Evolutionary conservation across 2,888 invertebrate species (phyloP).

Genomic region (Eristalinus aeneus): DNA sequence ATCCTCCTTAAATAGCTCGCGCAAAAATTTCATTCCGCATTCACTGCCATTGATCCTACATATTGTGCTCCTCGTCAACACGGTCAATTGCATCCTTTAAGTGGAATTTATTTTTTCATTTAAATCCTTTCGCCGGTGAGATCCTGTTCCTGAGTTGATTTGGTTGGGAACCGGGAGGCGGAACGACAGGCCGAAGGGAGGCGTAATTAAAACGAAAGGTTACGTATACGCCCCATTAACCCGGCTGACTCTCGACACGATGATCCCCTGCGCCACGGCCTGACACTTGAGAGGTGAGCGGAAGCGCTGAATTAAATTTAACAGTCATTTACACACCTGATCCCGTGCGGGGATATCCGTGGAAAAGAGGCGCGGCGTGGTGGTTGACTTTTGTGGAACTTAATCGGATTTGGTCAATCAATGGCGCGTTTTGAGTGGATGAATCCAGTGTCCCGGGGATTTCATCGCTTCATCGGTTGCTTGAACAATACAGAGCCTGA

Average conservation of each 20-base stretch:
- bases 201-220: slow-evolving; percentile 38
- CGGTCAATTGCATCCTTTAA: neutral
- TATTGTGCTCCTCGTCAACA: neutral
- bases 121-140: neutral
- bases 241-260: neutral
- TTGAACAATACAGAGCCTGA: too few species aligned
- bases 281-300: neutral
- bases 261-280: neutral
- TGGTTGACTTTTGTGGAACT: neutral
- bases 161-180: too few species aligned
- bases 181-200: slow-evolving; percentile 10
- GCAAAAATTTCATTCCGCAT: neutral
- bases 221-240: slow-evolving; percentile 42
- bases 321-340: neutral
- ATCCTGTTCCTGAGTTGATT: too few species aligned
- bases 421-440: too few species aligned
- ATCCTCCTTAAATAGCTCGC: neutral
- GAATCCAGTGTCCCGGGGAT: too few species aligned
- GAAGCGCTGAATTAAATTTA: neutral
- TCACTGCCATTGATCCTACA: neutral
- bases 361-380: neutral
- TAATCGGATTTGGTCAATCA: neutral
- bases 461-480: too few species aligned
- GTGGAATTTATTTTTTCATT: neutral
- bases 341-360: neutral